phyloP scores from a whole-genome alignment of 2,888 invertebrate genomes.

The Tiphia femorata region DNA sequence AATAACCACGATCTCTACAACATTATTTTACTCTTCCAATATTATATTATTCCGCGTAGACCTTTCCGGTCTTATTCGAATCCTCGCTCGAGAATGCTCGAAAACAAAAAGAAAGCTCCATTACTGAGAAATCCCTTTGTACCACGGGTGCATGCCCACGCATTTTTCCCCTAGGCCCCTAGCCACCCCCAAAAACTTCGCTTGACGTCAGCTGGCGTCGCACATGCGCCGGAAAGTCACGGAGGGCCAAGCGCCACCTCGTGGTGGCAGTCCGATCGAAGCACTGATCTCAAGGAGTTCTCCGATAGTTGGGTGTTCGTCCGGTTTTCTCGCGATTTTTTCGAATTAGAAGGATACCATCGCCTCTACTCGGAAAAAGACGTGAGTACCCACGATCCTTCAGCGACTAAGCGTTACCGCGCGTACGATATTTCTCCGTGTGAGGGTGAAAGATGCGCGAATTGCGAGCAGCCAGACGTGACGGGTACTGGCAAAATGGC shows the following conservation, averaged over 20 bases:
- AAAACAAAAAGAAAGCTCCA: no score
- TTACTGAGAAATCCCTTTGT: no score
- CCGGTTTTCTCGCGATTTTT: constrained; percentile 49
- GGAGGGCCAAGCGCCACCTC: constrained; percentile 51
- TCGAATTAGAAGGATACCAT: constrained; percentile 36
- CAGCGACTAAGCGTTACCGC: neutral
- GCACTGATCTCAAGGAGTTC: constrained; percentile 56
- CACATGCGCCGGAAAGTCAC: constrained; percentile 47
- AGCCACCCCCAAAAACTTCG: neutral
- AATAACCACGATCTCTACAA: no score
- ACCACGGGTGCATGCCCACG: neutral
- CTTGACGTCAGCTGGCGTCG: constrained; percentile 10
- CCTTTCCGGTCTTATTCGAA: no score
- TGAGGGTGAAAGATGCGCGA: constrained; percentile 14
- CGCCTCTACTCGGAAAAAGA: constrained; percentile 42
- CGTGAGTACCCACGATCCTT: constrained; percentile 41
- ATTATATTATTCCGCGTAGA: no score
- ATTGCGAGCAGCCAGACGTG: constrained; percentile 49
- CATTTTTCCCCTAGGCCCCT: neutral
- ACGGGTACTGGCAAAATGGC: constrained; percentile 65
- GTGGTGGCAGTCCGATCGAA: constrained; percentile 55
- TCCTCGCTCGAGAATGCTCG: no score
- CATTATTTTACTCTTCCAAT: no score
- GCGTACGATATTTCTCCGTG: neutral
- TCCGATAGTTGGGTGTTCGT: constrained; percentile 50